Conservation (phyloP, 2,888 invertebrate species). For the Yponomeuta evonymella region DNA sequence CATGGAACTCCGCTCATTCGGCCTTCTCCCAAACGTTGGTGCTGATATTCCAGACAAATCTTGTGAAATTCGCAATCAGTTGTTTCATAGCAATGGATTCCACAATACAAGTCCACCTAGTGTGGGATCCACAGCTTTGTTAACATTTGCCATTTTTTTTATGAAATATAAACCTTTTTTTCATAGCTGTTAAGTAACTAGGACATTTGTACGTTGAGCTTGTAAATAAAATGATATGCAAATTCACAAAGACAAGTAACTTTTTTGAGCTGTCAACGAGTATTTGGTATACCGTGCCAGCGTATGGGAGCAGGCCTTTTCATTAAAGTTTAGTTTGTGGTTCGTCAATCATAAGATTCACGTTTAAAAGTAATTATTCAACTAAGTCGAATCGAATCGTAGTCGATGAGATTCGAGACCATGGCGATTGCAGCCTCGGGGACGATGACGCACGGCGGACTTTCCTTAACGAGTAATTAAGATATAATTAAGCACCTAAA, state of each 20-base stretch:
- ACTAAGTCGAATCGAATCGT: neutral
- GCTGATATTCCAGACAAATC: neutral
- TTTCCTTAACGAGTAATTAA: neutral
- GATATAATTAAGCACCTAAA: neutral
- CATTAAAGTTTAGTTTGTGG: neutral
- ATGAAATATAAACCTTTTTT: too few relatives aligned
- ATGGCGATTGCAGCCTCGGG: neutral
- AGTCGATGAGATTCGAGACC: neutral
- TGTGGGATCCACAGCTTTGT: too few relatives aligned
- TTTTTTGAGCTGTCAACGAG: too few relatives aligned
- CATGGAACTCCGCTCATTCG: neutral
- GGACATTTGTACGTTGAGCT: too few relatives aligned
- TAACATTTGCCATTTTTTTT: too few relatives aligned
- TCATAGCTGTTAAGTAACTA: too few relatives aligned
- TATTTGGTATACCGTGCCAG: neutral
- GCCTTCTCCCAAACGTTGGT: neutral
- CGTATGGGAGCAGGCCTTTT: neutral
- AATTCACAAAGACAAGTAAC: too few relatives aligned
- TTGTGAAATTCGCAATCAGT: neutral
- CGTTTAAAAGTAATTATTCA: neutral
- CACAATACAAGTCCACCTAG: too few relatives aligned
- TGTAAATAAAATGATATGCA: too few relatives aligned
- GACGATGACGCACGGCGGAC: neutral
- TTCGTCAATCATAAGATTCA: neutral
- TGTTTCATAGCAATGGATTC: too few relatives aligned